phyloP scores from a whole-genome alignment of 2,888 invertebrate species.

The Archips crataeganus region DNA sequence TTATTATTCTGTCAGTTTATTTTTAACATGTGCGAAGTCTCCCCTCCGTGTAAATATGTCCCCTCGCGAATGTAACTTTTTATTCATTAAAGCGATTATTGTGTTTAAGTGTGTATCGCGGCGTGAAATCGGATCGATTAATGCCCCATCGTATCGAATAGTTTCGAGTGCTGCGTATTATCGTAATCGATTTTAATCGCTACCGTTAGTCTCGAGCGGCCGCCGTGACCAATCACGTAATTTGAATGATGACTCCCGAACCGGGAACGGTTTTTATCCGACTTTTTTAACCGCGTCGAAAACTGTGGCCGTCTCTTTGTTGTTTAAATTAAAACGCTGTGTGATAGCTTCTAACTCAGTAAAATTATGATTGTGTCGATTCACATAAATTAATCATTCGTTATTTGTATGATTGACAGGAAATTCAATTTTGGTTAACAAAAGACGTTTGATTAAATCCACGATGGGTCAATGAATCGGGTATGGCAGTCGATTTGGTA shows the following conservation, averaged over 20 bases:
- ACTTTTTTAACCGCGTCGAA: constrained; percentile 49
- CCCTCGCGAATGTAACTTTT: constrained; percentile 67
- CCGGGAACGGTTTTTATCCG: constrained; percentile 52
- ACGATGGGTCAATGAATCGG: constrained; percentile 41
- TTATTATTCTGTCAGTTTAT: constrained; percentile 41
- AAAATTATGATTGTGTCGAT: constrained; percentile 43
- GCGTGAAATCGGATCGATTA: constrained; percentile 79
- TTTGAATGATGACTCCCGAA: constrained; percentile 69
- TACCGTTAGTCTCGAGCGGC: constrained; percentile 54
- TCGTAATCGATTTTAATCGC: constrained; percentile 61
- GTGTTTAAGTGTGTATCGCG: constrained; percentile 65
- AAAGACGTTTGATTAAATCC: constrained; percentile 43
- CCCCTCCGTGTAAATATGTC: constrained; percentile 46
- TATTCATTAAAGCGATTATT: constrained; percentile 76
- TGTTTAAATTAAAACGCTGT: constrained; percentile 43
- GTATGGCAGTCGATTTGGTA: constrained; percentile 38
- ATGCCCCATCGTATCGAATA: constrained; percentile 65
- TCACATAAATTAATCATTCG: constrained; percentile 44
- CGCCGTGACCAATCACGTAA: constrained; percentile 70
- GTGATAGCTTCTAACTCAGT: constrained; percentile 41
- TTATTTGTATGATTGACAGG: constrained; percentile 44
- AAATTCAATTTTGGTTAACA: constrained; percentile 43
- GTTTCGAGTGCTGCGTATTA: constrained; percentile 61
- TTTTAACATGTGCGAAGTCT: constrained; percentile 53
- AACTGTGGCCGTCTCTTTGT: constrained; percentile 43